phyloP scores from a whole-genome alignment of 1,140 invertebrate genomes.

The Cylas formicarius region DNA sequence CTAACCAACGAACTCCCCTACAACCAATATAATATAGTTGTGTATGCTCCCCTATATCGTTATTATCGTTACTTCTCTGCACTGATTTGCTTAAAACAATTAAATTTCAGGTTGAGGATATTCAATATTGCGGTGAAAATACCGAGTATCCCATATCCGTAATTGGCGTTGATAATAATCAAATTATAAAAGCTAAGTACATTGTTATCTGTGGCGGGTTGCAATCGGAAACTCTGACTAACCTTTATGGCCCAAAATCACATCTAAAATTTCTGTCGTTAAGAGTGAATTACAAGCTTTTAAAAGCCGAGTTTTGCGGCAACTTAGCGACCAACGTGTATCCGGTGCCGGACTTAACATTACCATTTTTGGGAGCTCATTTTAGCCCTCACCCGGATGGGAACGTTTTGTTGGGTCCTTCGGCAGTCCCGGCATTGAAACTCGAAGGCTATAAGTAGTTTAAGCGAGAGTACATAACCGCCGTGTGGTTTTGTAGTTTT shows the following conservation, averaged over 20 bases:
- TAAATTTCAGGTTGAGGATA: constrained; percentile 9
- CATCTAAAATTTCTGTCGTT: constrained; percentile 16
- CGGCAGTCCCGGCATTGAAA: constrained; percentile 20
- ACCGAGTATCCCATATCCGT: constrained; percentile 18
- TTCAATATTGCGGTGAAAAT: background rate
- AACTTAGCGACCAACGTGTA: constrained; percentile 18
- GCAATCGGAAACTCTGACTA: constrained; percentile 14
- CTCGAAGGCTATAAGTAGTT: constrained; percentile 21
- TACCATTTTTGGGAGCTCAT: constrained; percentile 22
- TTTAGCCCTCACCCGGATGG: constrained; percentile 14
- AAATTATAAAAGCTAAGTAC: constrained; percentile 17
- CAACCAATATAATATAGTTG: no score
- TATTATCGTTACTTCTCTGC: background rate
- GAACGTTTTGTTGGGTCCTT: constrained; percentile 17
- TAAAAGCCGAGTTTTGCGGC: constrained; percentile 12
- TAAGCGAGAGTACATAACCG: background rate
- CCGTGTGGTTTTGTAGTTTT: background rate
- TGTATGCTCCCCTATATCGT: background rate
- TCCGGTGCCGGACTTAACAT: constrained; percentile 14
- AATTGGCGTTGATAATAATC: constrained; percentile 5
- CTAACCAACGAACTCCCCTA: no score
- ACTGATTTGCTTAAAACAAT: no score
- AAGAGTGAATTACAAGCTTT: constrained; percentile 16
- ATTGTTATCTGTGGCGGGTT: constrained; percentile 18
- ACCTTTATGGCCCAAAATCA: background rate